Percentiles rank a stretch among this genome's conserved stretches.
Conservation (phyloP, 2,888 invertebrate genomes). For the Stenolophus ochropezus region DNA sequence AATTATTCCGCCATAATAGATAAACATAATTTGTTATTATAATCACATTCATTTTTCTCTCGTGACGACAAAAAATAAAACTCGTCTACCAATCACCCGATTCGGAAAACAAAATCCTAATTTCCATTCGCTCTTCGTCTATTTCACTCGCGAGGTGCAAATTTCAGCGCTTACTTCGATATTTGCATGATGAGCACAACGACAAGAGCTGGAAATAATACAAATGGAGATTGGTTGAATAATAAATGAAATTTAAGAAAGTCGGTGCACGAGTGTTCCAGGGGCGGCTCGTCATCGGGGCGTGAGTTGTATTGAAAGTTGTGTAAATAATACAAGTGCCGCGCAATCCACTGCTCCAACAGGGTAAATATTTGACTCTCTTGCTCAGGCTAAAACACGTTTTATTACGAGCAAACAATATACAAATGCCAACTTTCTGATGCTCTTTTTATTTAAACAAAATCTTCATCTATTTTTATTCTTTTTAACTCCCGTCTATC, state of each 20-base stretch:
- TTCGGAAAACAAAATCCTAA: constrained; percentile 44
- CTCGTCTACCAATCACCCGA: constrained; percentile 29
- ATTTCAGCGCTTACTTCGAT: constrained; percentile 43
- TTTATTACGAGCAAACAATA: neutral
- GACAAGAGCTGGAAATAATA: constrained; percentile 50
- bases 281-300: constrained; percentile 4
- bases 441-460: neutral
- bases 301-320: constrained; percentile 47
- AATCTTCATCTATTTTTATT: neutral
- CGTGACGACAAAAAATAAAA: constrained; percentile 18
- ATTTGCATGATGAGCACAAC: constrained; percentile 56
- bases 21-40: constrained; percentile 43
- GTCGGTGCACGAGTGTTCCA: constrained; percentile 15
- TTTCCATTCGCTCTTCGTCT: constrained; percentile 34
- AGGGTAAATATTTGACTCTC: neutral
- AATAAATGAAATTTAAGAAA: constrained; percentile 58
- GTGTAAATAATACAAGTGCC: constrained; percentile 36
- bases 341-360: neutral
- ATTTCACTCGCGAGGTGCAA: constrained; percentile 43
- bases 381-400: neutral
- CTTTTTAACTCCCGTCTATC: neutral
- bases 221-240: constrained; percentile 57
- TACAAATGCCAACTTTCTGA: neutral
- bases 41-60: constrained; percentile 28
- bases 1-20: constrained; percentile 37